These are phyloP conservation scores for Scomber colias DNA, from an alignment of 2,113 vertebrate species.

Conservation along the genomic window DNA sequence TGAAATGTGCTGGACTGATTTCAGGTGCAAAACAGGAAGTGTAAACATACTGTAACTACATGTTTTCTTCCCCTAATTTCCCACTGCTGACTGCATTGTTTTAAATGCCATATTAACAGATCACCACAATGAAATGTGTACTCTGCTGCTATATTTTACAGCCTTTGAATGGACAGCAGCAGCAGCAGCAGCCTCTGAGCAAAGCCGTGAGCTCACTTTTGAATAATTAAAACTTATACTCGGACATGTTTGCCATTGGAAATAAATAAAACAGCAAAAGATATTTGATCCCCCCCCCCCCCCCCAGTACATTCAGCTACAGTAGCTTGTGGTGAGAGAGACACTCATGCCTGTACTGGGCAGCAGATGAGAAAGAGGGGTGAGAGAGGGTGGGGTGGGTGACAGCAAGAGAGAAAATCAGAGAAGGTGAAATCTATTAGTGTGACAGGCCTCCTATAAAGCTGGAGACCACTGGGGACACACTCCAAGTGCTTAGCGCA, in stretches of 20 bases:
- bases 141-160: background rate
- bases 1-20: conserved; percentile 1
- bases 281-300: conserved; percentile 11
- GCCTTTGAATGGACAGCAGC: background rate
- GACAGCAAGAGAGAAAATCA: conserved; percentile 62
- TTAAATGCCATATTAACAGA: background rate
- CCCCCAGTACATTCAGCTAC: conserved; percentile 15
- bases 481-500: conserved; percentile 51
- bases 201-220: conserved; percentile 4
- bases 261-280: conserved; percentile 1
- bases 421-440: conserved; percentile 77
- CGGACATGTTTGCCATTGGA: background rate
- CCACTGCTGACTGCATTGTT: background rate
- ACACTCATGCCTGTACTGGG: conserved; percentile 29
- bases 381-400: background rate
- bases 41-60: conserved; percentile 17
- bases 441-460: conserved; percentile 68
- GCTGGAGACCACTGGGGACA: conserved; percentile 57
- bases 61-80: background rate
- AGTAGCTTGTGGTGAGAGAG: conserved; percentile 37
- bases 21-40: conserved; percentile 14
- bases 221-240: background rate
- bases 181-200: conserved; percentile 15
- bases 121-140: background rate
- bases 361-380: conserved; percentile 60